These are phyloP conservation scores for Gallinago solitaria DNA, from an alignment of 2,797 vertebrate genomes.

Conservation along the genomic window DNA sequence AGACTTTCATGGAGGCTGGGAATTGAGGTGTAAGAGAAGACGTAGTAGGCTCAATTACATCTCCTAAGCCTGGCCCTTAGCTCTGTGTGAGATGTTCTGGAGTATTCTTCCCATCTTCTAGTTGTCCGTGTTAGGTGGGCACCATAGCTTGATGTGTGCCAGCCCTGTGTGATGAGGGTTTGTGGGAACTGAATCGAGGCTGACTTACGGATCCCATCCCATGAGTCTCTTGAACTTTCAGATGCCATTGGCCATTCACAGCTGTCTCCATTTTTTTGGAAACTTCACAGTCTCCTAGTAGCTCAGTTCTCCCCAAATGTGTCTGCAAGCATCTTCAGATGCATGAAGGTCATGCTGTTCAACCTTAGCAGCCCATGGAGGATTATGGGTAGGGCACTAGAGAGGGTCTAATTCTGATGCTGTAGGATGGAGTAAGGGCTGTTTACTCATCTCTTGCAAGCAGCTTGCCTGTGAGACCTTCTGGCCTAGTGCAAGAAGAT, in stretches of 20 bases:
- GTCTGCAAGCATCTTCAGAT: background rate
- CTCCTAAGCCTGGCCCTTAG: background rate
- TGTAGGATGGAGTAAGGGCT: background rate
- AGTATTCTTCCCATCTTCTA: background rate
- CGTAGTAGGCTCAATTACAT: background rate
- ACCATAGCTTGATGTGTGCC: background rate
- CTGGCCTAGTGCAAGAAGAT: background rate
- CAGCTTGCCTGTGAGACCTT: background rate
- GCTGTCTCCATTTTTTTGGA: background rate
- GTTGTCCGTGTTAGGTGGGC: accelerated
- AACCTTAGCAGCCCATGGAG: background rate
- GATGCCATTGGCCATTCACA: background rate
- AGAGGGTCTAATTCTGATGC: background rate
- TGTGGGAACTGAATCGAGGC: background rate
- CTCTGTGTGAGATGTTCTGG: background rate
- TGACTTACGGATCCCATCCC: background rate
- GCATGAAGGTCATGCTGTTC: background rate
- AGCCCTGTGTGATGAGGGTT: background rate
- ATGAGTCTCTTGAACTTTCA: background rate
- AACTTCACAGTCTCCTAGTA: background rate
- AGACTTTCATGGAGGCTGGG: background rate
- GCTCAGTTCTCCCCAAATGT: background rate
- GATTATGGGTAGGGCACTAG: background rate
- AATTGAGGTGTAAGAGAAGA: background rate
- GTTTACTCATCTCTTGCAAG: background rate